phyloP scores from a whole-genome alignment of 2,797 vertebrate genomes.

The Strix occidentalis region DNA sequence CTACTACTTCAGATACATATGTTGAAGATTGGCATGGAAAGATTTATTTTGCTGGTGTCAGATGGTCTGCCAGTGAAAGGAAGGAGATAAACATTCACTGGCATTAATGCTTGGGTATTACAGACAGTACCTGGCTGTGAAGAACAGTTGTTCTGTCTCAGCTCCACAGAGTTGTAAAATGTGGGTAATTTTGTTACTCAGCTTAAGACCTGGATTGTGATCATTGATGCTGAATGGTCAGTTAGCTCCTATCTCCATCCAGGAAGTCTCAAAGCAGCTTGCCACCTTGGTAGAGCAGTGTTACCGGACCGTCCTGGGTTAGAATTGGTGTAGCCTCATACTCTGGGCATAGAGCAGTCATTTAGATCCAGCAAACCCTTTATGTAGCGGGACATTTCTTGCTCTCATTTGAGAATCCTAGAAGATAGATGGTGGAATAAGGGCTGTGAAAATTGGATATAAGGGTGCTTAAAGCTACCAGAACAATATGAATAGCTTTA shows the following conservation, averaged over 20 bases:
- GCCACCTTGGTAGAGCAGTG: background rate
- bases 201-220: background rate
- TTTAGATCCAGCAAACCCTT: background rate
- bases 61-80: background rate
- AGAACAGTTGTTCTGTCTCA: background rate
- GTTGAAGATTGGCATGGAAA: background rate
- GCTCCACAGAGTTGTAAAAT: background rate
- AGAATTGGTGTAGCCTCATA: background rate
- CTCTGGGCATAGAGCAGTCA: background rate
- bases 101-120: background rate
- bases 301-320: background rate
- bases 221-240: background rate
- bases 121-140: background rate
- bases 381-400: background rate
- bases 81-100: background rate
- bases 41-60: background rate
- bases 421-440: background rate
- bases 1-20: background rate
- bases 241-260: background rate
- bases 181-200: background rate
- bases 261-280: background rate
- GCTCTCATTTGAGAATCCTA: background rate
- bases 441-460: background rate
- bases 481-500: background rate
- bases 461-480: background rate